Percentiles rank a stretch among this genome's conserved stretches.
Conservation (phyloP, 2,113 vertebrate genomes). For the Planiliza haematocheilus region DNA sequence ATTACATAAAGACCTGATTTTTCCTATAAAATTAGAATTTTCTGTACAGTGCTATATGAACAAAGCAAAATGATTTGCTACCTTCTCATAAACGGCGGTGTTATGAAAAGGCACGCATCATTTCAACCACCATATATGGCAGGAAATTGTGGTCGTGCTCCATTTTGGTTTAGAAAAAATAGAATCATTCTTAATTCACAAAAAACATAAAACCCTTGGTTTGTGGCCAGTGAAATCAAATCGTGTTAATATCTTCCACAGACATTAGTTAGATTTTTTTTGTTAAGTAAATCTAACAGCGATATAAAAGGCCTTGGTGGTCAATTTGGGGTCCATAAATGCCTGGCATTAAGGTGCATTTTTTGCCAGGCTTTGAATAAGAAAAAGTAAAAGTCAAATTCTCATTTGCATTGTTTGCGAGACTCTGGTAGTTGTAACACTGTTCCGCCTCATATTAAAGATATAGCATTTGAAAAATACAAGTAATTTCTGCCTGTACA, state of each 20-base stretch:
- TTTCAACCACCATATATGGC: conserved; percentile 83
- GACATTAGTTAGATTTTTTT: conserved; percentile 60
- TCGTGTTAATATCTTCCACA: conserved; percentile 63
- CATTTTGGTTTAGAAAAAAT: conserved; percentile 87
- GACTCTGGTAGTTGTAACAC: conserved; percentile 76
- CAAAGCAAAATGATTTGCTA: conserved; percentile 81
- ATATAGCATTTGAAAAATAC: conserved; percentile 86
- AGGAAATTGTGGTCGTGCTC: conserved; percentile 83
- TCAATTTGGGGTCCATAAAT: conserved; percentile 73
- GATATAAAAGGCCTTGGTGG: conserved; percentile 79
- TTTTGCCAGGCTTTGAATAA: conserved; percentile 60
- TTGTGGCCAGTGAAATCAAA: conserved; percentile 74
- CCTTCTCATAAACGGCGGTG: conserved; percentile 81
- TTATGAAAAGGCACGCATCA: conserved; percentile 84
- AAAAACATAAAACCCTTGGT: conserved; percentile 80
- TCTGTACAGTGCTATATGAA: conserved; percentile 88
- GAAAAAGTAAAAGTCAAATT: conserved; percentile 72
- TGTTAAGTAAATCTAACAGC: conserved; percentile 61
- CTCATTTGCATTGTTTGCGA: conserved; percentile 73
- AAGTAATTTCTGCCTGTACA: conserved; percentile 84
- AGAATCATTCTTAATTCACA: conserved; percentile 83
- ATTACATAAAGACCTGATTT: conserved; percentile 88
- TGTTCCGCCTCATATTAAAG: conserved; percentile 82
- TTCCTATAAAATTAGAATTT: conserved; percentile 88
- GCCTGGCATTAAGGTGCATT: conserved; percentile 58